These are phyloP conservation scores for Caenorhabditis panamensis DNA, from an alignment of 2,888 invertebrate genomes.

Conservation along the genomic window DNA sequence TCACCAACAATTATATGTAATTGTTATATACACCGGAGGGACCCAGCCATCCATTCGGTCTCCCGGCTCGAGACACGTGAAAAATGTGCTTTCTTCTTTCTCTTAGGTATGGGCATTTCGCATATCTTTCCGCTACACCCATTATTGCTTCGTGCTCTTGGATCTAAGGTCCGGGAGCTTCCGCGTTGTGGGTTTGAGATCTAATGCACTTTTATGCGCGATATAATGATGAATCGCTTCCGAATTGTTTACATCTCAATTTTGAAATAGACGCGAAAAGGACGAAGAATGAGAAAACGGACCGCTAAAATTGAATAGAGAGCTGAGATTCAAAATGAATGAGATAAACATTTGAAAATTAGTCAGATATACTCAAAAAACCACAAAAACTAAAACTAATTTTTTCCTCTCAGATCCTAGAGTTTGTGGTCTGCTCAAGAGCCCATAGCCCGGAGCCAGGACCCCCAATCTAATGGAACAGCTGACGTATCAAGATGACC, in stretches of 20 bases:
- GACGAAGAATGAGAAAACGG: too few species aligned
- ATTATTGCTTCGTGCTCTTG: not conserved
- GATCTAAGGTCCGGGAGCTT: too few species aligned
- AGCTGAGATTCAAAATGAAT: slow-evolving; percentile 27
- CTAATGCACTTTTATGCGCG: slow-evolving; percentile 46
- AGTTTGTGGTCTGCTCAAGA: too few species aligned
- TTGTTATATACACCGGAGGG: slow-evolving; percentile 60
- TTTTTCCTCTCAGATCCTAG: too few species aligned
- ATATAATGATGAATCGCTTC: slow-evolving; percentile 53
- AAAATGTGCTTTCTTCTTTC: slow-evolving; percentile 51
- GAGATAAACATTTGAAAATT: slow-evolving; percentile 24
- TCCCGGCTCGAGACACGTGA: slow-evolving; percentile 42
- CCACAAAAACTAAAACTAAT: too few species aligned
- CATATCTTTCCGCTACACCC: not conserved
- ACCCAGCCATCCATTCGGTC: slow-evolving; percentile 48
- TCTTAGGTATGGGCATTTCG: slow-evolving; percentile 18
- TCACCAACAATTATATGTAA: slow-evolving; percentile 58
- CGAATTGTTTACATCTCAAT: slow-evolving; percentile 48
- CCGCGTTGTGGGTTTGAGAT: not conserved
- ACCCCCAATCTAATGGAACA: too few species aligned
- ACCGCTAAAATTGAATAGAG: too few species aligned
- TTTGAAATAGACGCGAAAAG: slow-evolving; percentile 10
- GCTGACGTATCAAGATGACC: not conserved
- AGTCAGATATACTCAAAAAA: not conserved
- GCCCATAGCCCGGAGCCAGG: too few species aligned